Conservation (phyloP, 2,888 invertebrate species). For the Camponotus fellah region DNA sequence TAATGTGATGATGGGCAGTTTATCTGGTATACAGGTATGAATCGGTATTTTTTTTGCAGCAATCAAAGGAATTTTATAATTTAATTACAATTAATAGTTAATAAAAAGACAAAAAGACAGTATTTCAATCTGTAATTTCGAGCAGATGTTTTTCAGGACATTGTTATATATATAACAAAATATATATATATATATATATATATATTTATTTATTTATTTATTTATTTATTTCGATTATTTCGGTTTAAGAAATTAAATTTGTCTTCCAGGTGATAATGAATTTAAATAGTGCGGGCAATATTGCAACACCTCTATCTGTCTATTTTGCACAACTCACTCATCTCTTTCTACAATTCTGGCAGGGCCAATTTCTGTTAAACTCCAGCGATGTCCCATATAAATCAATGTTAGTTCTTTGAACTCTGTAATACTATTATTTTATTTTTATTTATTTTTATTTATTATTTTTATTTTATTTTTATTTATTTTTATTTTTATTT, state of each 20-base stretch:
- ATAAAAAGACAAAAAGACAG: neutral
- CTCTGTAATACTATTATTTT: too few relatives aligned
- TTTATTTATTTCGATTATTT: too few relatives aligned
- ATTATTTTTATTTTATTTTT: too few relatives aligned
- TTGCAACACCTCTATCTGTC: neutral
- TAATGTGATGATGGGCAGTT: neutral
- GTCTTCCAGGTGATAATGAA: constrained; percentile 24
- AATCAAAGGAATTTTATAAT: neutral
- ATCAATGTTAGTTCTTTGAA: constrained; percentile 14
- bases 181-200: too few relatives aligned
- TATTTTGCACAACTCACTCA: constrained; percentile 27
- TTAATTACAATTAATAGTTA: neutral
- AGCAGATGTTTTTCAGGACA: neutral
- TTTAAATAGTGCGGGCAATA: neutral
- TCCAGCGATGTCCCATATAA: constrained; percentile 16
- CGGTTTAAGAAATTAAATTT: neutral
- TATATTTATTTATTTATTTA: too few relatives aligned
- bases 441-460: too few relatives aligned
- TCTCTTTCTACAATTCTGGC: constrained; percentile 32
- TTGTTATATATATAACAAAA: too few relatives aligned
- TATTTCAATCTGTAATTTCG: neutral
- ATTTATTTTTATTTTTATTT: too few relatives aligned
- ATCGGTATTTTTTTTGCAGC: neutral
- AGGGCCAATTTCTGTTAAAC: constrained; percentile 21
- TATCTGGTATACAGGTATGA: constrained; percentile 2